A percentile compares a stretch with the other conserved stretches of the same genome.
These are phyloP conservation scores for Heterochromis multidens DNA, from an alignment of 2,113 vertebrate genomes.

Conservation along the genomic window DNA sequence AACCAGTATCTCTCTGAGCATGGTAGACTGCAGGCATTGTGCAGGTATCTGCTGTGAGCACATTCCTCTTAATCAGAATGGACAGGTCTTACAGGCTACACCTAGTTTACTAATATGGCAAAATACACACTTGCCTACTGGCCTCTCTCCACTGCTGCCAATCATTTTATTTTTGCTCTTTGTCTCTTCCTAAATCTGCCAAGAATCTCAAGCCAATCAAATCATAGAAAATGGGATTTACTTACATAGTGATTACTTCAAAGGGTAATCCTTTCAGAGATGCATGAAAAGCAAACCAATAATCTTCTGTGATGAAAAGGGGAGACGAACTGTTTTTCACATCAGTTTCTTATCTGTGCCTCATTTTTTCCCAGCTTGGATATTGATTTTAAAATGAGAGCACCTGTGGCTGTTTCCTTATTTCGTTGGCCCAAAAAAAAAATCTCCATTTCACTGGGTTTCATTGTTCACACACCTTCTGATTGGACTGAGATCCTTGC, in stretches of 20 bases:
- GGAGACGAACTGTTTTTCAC: not conserved
- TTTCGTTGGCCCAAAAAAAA: not conserved
- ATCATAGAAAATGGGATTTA: slow-evolving; percentile 9
- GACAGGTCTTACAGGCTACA: not conserved
- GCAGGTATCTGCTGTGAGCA: not conserved
- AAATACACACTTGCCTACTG: not conserved
- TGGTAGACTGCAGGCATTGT: not conserved
- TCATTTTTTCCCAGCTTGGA: slow-evolving; percentile 1
- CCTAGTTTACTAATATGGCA: slow-evolving; percentile 4
- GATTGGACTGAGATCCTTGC: not conserved
- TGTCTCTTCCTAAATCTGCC: not conserved
- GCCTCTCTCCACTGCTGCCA: not conserved
- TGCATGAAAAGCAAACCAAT: slow-evolving; percentile 28
- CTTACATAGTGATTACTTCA: slow-evolving; percentile 24
- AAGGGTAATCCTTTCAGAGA: slow-evolving; percentile 10
- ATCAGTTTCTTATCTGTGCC: slow-evolving; percentile 7
- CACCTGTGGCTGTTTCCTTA: slow-evolving; percentile 28
- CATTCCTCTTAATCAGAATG: not conserved
- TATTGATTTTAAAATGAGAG: slow-evolving; percentile 52
- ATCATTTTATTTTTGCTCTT: slow-evolving; percentile 17
- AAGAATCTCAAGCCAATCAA: not conserved
- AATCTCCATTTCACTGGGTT: not conserved
- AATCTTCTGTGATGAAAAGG: slow-evolving; percentile 2
- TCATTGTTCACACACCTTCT: not conserved
- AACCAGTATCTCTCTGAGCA: no score